Base-by-base conservation (phyloP, 2,888 invertebrate species). In the Peribatodes rhomboidaria region DNA sequence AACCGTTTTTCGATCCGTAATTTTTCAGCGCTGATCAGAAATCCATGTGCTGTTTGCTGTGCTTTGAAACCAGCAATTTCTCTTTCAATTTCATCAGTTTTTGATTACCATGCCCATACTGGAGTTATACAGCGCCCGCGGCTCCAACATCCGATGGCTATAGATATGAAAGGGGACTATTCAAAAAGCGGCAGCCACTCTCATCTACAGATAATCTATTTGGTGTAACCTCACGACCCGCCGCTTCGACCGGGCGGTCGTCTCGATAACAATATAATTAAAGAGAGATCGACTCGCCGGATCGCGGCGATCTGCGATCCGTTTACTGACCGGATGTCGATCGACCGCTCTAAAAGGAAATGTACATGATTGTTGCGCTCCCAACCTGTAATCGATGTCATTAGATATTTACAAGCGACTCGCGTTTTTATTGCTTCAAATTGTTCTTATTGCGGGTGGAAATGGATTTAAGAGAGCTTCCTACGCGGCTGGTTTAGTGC, bases 221-320 rank as follows among this genome's bases (percentile, higher is more conserved):
- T 91, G 86, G 87, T 88, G 81, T 92, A 90, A 93, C 92, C 93
- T 88, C 92, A 87, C 92, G 93, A 93, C 92, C 92, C 87, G 87
- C 82, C 80, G 80, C 77, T 35, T 35, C 50, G 56, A 14, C 35
- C 57, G 76, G 75, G 72, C 61, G 56, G 80, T 55, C 55, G 55
- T 78, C 81, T 84, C 84, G 79, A 87, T 90, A 89, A 93, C 92
- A 91, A 92, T 92, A 92, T 93, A 92, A 93, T 93, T 93, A 93
- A 92, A 92, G 89, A 86, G 88, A 89, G 89, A 89, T 89, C 87
- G 82, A 71, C 77, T 76, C 78, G 75, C 60, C 72, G 75, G 66
- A 74, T 75, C 68, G 69, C 66, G 59, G 60, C 59, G 56, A 70
- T 72, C 65, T 68, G 60, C 59, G 56, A 70, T 72, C 65, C 69